Conservation (phyloP, 2,888 invertebrate genomes). For the Synanthedon myopaeformis region DNA sequence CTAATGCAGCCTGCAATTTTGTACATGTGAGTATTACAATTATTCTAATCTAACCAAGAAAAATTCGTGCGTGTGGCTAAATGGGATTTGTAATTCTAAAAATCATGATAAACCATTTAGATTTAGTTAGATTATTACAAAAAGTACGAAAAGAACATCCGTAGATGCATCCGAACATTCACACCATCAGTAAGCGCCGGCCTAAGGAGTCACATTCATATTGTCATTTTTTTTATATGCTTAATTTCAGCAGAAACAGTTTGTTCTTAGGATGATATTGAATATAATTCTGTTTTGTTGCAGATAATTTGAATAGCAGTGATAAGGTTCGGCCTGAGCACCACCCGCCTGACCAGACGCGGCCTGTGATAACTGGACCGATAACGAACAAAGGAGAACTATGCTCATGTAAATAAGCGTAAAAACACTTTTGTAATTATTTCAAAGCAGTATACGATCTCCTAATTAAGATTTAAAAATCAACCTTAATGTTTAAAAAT, state of each 20-base stretch:
- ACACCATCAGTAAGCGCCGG: too few relatives aligned
- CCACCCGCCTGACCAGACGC: slow-evolving; percentile 2
- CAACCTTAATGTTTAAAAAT: slow-evolving; percentile 63
- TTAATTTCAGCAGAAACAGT: too few relatives aligned
- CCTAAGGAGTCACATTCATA: too few relatives aligned
- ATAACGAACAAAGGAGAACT: slow-evolving; percentile 56
- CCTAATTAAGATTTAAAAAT: slow-evolving; percentile 70
- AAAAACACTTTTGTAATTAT: slow-evolving; percentile 65
- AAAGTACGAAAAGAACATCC: too few relatives aligned
- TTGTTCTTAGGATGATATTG: too few relatives aligned
- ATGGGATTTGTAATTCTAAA: too few relatives aligned
- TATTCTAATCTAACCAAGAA: background rate
- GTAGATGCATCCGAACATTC: too few relatives aligned
- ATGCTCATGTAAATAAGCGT: slow-evolving; percentile 65
- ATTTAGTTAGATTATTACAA: too few relatives aligned
- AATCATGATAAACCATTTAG: too few relatives aligned
- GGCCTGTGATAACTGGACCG: slow-evolving; percentile 18
- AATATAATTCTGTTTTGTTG: slow-evolving; percentile 14
- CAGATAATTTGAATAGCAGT: slow-evolving; percentile 55
- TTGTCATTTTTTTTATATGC: too few relatives aligned
- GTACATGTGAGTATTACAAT: slow-evolving; percentile 53
- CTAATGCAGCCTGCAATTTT: slow-evolving; percentile 69
- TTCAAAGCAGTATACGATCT: slow-evolving; percentile 71
- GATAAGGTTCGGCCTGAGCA: slow-evolving; percentile 39
- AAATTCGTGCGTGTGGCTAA: too few relatives aligned